Base-by-base conservation (phyloP, 1,140 invertebrate genomes). In the Drosophila neocordata region DNA sequence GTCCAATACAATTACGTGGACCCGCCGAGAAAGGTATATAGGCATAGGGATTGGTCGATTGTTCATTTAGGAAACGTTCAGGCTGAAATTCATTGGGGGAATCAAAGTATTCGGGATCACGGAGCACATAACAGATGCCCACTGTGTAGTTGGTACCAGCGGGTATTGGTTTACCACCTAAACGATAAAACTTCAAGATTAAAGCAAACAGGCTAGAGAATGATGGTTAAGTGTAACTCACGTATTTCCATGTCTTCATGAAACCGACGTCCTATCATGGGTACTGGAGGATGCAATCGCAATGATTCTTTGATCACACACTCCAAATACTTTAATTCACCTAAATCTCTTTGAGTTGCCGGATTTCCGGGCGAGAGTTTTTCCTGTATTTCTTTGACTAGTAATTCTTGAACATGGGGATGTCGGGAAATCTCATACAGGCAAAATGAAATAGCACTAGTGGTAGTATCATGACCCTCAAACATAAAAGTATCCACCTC, bases 401-500 rank as follows among this genome's bases (percentile, higher is more conserved):
- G 69, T 77, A 93, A 94, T 18, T 93, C 74, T 81, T 96, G 95
- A 24, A 94, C 90, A 37, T 94, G 91, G 0, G 92, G 92, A 91
- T 94, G 83, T 67, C 92, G 81, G 1, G 93, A 93, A 51, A 95
- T 81, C 20, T 91, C 79, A 69, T 94, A 93, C 0, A 95, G 65
- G 1, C 93, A 85, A 92, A 94, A 95, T 35, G 89, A 90, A 1
- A 95, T 92, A 1, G 92, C 93, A 20, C 93, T 90, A 0, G 93
- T 92, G n/a, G 95, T 95, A 12, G 95, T 96, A 69, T 96, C 95
- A 31, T 93, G 92, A 1, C 96, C 96, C 92, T 95, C 95, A 90
- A 96, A 96, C 94, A 96, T 95, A 75, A 96, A 96, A 0, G 95
- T 96, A 72, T 95, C 94, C 0, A 96, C 95, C 92, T 96, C 94